phyloP scores from a whole-genome alignment of 2,113 vertebrate genomes.

The Tyto alba region DNA sequence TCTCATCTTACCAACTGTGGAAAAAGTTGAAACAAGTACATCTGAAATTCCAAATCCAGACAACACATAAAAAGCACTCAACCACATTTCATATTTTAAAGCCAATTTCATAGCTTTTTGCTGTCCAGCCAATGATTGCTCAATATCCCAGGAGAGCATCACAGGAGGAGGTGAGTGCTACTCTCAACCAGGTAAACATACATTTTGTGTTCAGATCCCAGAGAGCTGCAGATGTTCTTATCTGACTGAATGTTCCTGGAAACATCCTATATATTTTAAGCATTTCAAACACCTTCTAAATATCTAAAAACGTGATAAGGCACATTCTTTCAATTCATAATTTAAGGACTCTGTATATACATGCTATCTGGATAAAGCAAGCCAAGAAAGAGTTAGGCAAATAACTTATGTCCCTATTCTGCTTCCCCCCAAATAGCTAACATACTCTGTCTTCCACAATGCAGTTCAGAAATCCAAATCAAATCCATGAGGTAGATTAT shows the following conservation, averaged over 20 bases:
- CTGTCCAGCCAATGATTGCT: neutral
- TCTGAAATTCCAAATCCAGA: neutral
- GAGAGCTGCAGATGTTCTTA: too few species aligned
- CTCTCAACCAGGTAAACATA: neutral
- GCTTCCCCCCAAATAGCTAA: neutral
- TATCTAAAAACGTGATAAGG: fast-evolving
- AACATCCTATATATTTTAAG: neutral
- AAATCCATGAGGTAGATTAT: neutral
- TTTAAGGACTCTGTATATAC: neutral
- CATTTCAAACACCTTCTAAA: neutral
- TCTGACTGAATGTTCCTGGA: neutral
- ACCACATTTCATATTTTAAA: neutral
- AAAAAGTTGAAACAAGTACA: neutral
- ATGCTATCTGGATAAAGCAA: fast-evolving
- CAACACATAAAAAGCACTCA: neutral
- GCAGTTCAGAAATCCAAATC: neutral
- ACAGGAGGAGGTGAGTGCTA: fast-evolving
- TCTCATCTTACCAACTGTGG: neutral
- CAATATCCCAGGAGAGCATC: fast-evolving
- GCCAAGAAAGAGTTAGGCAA: neutral
- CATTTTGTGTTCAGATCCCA: neutral
- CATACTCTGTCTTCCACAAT: neutral
- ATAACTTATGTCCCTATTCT: neutral
- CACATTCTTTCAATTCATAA: too few species aligned
- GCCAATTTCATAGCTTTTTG: neutral